Evolutionary conservation across 1,140 invertebrate genomes (phyloP).

Genomic region (Metaphire vulgaris): DNA sequence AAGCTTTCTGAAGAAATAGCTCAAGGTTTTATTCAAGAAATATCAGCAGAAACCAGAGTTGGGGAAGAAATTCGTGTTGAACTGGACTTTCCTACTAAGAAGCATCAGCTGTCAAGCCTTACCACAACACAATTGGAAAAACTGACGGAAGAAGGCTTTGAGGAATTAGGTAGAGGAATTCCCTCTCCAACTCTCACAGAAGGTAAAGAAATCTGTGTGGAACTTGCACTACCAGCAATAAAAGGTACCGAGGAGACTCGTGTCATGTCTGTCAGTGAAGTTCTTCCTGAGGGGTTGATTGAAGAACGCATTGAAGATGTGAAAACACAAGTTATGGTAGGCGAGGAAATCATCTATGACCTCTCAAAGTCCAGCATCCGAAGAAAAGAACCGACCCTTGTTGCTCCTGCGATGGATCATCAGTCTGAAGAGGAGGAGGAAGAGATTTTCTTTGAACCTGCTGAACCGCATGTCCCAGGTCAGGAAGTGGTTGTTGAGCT

Average conservation of each 20-base stretch:
- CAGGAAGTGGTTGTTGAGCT: constrained; percentile 17
- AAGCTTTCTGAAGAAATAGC: constrained; percentile 4
- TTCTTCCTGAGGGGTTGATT: constrained; percentile 21
- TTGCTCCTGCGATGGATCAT: constrained; percentile 25
- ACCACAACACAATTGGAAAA: constrained; percentile 30
- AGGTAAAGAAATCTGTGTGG: constrained; percentile 2
- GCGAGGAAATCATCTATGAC: constrained; percentile 29
- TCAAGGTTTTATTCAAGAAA: not conserved
- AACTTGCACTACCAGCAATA: constrained; percentile 9
- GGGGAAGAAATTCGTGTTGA: constrained; percentile 27
- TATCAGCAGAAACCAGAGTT: constrained; percentile 14
- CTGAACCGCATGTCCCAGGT: constrained; percentile 18
- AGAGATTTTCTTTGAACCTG: constrained; percentile 27
- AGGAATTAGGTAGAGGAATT: constrained; percentile 21
- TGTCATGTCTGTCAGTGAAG: constrained; percentile 3
- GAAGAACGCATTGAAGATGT: constrained; percentile 31
- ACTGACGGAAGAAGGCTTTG: constrained; percentile 32
- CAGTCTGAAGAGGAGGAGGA: constrained; percentile 29
- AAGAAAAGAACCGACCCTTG: constrained; percentile 23
- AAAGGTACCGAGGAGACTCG: constrained; percentile 4
- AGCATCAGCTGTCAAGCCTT: constrained; percentile 21
- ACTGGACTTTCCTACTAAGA: constrained; percentile 16
- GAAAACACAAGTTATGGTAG: constrained; percentile 15
- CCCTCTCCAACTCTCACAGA: constrained; percentile 12
- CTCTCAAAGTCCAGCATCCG: constrained; percentile 21